phyloP scores from a whole-genome alignment of 2,888 invertebrate genomes.

The Ephialtes manifestator region DNA sequence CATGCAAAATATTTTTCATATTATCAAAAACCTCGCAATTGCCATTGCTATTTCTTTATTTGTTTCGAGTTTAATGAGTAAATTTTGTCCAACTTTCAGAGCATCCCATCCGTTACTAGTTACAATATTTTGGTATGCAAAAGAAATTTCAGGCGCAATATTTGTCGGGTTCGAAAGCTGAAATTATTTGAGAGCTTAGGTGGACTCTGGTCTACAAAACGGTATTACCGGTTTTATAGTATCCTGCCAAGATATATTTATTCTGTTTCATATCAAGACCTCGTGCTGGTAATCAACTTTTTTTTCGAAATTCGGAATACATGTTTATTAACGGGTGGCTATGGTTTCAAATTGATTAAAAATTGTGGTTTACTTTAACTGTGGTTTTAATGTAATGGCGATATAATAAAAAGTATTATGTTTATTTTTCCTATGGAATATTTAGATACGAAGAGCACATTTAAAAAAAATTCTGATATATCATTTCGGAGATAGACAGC shows the following conservation, averaged over 20 bases:
- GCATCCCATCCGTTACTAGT: too few relatives aligned
- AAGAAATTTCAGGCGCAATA: background rate
- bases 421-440: too few relatives aligned
- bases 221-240: background rate
- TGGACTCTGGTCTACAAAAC: background rate
- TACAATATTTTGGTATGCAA: background rate
- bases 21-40: conserved; percentile 7
- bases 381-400: too few relatives aligned
- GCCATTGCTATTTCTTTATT: too few relatives aligned
- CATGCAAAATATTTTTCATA: background rate
- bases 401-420: too few relatives aligned
- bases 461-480: too few relatives aligned
- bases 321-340: too few relatives aligned
- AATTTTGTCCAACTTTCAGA: background rate
- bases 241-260: background rate
- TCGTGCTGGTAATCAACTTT: background rate
- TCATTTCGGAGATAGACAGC: too few relatives aligned
- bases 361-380: too few relatives aligned
- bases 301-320: too few relatives aligned
- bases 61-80: background rate
- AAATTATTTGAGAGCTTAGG: background rate
- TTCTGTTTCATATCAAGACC: background rate
- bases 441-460: too few relatives aligned
- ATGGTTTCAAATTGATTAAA: too few relatives aligned
- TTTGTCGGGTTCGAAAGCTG: background rate